Evolutionary conservation across 2,113 vertebrate genomes (phyloP).

Genomic region (Anarrhichthys ocellatus): DNA sequence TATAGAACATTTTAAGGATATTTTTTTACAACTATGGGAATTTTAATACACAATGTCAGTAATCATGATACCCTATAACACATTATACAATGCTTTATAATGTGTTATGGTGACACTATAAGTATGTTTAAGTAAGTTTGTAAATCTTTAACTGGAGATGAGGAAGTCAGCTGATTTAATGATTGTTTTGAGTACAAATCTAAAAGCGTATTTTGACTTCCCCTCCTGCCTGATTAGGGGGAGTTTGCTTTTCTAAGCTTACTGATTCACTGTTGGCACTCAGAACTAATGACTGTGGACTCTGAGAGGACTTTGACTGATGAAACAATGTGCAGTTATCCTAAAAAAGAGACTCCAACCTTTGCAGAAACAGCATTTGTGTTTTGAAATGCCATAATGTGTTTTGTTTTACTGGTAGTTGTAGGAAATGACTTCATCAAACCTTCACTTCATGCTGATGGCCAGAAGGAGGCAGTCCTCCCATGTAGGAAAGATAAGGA

Average conservation of each 20-base stretch:
- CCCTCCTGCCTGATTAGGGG: neutral
- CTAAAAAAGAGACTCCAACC: neutral
- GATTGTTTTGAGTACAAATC: neutral
- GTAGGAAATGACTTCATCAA: neutral
- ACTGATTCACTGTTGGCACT: neutral
- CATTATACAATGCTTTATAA: too few species aligned
- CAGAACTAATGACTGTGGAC: neutral
- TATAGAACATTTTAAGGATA: too few species aligned
- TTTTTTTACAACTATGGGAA: too few species aligned
- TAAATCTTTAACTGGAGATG: neutral
- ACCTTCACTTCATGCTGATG: neutral
- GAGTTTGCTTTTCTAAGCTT: neutral
- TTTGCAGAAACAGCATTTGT: neutral
- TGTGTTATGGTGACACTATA: too few species aligned
- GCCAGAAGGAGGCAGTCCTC: constrained; percentile 42
- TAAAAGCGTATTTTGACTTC: too few species aligned
- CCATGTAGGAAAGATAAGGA: neutral
- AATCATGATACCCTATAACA: too few species aligned
- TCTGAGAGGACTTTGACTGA: neutral
- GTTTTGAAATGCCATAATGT: neutral
- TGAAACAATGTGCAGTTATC: neutral
- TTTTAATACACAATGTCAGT: too few species aligned
- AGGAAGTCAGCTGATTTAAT: neutral
- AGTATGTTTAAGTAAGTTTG: too few species aligned
- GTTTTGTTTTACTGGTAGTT: neutral